phyloP scores from a whole-genome alignment of 2,888 invertebrate genomes.

The Limnephilus marmoratus region DNA sequence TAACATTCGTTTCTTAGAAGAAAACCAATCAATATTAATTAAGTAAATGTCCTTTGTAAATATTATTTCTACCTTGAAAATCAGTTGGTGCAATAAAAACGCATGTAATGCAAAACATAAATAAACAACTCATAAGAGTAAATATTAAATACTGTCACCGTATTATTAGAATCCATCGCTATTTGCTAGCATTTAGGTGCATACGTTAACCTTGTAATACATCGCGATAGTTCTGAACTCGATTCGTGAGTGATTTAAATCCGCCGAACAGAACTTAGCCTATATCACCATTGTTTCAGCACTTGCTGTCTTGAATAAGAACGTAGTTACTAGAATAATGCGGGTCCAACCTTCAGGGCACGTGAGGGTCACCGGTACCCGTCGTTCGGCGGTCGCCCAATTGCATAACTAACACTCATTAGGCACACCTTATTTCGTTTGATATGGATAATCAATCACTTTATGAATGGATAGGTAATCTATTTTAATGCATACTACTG shows the following conservation, averaged over 20 bases:
- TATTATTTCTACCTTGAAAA: not conserved
- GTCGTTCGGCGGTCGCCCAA: not conserved
- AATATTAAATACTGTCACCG: not conserved
- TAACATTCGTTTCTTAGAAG: not conserved
- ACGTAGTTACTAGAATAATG: not conserved
- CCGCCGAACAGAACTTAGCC: constrained; percentile 46
- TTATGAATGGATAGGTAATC: not conserved
- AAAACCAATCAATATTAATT: not conserved
- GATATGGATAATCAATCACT: not conserved
- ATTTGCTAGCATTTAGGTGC: not conserved
- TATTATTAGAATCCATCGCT: not conserved
- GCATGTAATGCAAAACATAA: not conserved
- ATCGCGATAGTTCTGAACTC: constrained; percentile 32
- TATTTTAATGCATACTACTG: not conserved
- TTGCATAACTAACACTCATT: not conserved
- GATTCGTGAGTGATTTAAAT: constrained; percentile 31
- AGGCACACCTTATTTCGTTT: not conserved
- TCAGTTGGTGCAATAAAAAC: not conserved
- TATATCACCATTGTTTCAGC: constrained; percentile 36
- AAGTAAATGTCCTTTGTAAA: not conserved
- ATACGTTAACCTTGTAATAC: constrained; percentile 41
- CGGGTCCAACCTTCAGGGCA: constrained; percentile 29
- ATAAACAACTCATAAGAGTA: not conserved
- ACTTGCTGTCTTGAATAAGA: constrained; percentile 37
- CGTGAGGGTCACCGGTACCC: constrained; percentile 18